These are phyloP conservation scores for Steinernema carpocapsae DNA, from an alignment of 2,888 invertebrate species.

Conservation along the genomic window DNA sequence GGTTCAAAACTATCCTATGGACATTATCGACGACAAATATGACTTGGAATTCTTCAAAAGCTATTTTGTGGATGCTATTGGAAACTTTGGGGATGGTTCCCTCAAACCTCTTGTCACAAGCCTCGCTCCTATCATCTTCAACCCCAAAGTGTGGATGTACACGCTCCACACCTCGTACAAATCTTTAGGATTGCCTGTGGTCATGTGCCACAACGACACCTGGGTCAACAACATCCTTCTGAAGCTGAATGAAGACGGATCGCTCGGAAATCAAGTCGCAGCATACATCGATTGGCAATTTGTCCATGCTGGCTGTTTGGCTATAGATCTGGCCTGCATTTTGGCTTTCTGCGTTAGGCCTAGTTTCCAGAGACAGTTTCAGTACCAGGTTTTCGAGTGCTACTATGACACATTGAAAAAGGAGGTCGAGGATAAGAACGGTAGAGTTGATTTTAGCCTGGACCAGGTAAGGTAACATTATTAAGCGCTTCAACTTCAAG, in stretches of 20 bases:
- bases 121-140: background rate
- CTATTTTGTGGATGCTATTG: background rate
- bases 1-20: slow-evolving; percentile 1
- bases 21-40: background rate
- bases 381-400: slow-evolving; percentile 8
- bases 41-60: background rate
- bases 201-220: slow-evolving; percentile 15
- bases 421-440: background rate
- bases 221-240: slow-evolving; percentile 20
- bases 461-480: background rate
- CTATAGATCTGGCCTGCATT: slow-evolving; percentile 4
- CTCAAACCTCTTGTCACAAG: background rate
- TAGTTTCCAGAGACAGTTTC: background rate
- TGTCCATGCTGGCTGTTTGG: slow-evolving; percentile 7
- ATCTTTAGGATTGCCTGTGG: background rate
- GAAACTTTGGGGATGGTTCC: background rate
- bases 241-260: slow-evolving; percentile 9
- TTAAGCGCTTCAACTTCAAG: too few relatives aligned
- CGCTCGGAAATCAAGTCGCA: background rate
- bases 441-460: background rate
- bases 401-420: background rate
- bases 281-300: slow-evolving; percentile 26
- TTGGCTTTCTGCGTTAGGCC: background rate
- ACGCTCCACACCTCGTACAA: background rate
- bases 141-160: background rate